Percentiles rank a stretch among this genome's conserved stretches.
Conservation (phyloP, 37 sponge, comb jelly and placozoan species). For the Beroe ovata region DNA sequence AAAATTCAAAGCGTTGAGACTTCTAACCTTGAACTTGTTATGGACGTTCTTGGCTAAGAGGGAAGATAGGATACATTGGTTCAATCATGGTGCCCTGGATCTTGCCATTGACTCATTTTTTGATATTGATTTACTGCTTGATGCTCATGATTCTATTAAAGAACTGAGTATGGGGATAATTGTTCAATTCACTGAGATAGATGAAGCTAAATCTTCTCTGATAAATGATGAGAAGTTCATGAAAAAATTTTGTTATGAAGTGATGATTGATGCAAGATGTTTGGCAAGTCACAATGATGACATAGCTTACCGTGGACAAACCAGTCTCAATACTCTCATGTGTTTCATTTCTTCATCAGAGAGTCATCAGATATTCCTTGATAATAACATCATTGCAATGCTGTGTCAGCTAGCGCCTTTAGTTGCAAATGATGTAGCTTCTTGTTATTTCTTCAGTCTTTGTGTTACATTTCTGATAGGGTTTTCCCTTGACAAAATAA, state of each 20-base stretch:
- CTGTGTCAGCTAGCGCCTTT: not conserved
- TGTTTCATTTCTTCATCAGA: not conserved
- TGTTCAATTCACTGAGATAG: constrained; percentile 24
- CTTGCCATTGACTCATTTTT: not conserved
- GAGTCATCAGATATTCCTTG: not conserved
- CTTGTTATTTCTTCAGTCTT: constrained; percentile 25
- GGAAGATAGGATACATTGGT: constrained; percentile 39
- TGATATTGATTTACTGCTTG: not conserved
- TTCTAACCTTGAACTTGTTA: constrained; percentile 7
- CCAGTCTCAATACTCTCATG: constrained; percentile 26
- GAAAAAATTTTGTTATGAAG: constrained; percentile 15
- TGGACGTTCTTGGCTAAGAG: constrained; percentile 9
- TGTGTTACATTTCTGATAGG: constrained; percentile 30
- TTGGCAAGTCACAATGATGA: constrained; percentile 1
- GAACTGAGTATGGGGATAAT: constrained; percentile 25
- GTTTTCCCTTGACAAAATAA: constrained; percentile 18
- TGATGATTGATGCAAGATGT: not conserved
- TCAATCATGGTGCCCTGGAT: not conserved
- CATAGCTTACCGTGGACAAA: not conserved
- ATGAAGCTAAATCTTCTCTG: not conserved
- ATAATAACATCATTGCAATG: not conserved
- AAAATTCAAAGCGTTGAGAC: not conserved
- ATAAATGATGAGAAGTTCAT: not conserved
- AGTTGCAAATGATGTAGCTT: not conserved
- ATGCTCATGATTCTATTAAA: not conserved